Base-by-base conservation (phyloP, 2,113 vertebrate genomes). In the Gallinago undulata region DNA sequence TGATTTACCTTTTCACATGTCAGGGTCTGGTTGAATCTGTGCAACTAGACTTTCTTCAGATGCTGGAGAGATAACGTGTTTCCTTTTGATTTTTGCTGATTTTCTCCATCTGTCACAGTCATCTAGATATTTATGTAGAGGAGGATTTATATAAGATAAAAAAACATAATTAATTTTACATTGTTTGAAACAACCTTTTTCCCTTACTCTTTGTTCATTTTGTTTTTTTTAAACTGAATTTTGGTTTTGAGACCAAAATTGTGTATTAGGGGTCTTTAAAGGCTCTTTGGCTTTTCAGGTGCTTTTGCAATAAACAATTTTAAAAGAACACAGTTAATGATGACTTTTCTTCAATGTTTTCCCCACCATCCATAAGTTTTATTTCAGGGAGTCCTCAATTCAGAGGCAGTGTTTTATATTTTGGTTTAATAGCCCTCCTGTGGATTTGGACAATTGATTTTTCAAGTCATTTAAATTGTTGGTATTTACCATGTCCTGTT, bases 351-450 rank as follows among this genome's bases (percentile, higher is more conserved):
- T 82, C 12, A 41, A 9, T 28, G 50, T 47, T 79, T 67, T 23
- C 27, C 13, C 9, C 0, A 0, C 28, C 11, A 24, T 43, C 33
- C 7, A 0, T 80, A 48, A 39, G 10, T 60, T 86, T 57, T 60
- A 11, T 84, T 86, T 84, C 63, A 77, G 23, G 22, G 59, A 66
- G 2, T 35, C 11, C 53, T 69, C 28, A 60, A 2, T 69, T 69
- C 33, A 84, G 17, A 77, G 14, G 33, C 19, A 53, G 14, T 31
- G 30, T 16, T 69, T 90, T 41, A 8, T 89, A 13, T 77, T 91
- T 77, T 57, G 66, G 33, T 43, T 90, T 31, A 92, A 17, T 33
- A 73, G 67, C 55, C 24, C 8, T 64, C 60, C 2, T 39, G 12
- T 70, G 80, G 24, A 41, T 73, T 77, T 64, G 27, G 41, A 57